A percentile compares a stretch with the other conserved stretches of the same genome.
phyloP scores from a whole-genome alignment of 2,888 invertebrate genomes.

The Leptinotarsa tumamoca region DNA sequence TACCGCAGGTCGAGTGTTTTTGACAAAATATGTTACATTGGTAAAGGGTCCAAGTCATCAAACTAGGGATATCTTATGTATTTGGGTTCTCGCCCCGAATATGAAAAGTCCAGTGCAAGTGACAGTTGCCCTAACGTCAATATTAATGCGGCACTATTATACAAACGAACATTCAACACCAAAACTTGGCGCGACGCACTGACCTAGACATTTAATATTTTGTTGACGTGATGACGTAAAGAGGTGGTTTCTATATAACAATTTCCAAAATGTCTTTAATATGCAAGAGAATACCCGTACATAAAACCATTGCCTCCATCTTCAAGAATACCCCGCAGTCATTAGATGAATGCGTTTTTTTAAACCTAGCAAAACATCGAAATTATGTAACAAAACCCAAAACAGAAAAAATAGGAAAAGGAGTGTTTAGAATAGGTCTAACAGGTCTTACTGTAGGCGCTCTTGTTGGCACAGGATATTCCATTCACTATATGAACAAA shows the following conservation, averaged over 20 bases:
- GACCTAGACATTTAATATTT: too few relatives aligned
- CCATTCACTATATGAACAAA: constrained; percentile 65
- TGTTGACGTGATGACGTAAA: not conserved
- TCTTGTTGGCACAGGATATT: constrained; percentile 68
- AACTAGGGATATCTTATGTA: too few relatives aligned
- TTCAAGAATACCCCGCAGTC: constrained; percentile 12
- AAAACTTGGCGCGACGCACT: too few relatives aligned
- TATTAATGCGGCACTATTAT: too few relatives aligned
- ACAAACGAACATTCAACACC: too few relatives aligned
- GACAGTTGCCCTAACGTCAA: too few relatives aligned
- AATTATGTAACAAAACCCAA: constrained; percentile 36
- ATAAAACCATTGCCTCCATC: constrained; percentile 12
- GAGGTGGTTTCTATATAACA: not conserved
- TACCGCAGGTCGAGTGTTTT: too few relatives aligned
- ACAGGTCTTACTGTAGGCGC: constrained; percentile 65
- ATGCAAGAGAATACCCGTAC: constrained; percentile 9
- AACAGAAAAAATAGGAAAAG: constrained; percentile 38
- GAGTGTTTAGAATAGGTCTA: constrained; percentile 60
- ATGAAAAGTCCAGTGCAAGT: too few relatives aligned
- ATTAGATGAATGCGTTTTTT: constrained; percentile 10
- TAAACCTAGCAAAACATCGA: constrained; percentile 13
- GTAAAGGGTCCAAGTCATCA: too few relatives aligned
- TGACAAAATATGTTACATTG: too few relatives aligned
- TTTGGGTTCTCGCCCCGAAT: too few relatives aligned
- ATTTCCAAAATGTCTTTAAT: constrained; percentile 45